Base-by-base conservation (phyloP, 2,888 invertebrate species). In the Pterostichus niger region DNA sequence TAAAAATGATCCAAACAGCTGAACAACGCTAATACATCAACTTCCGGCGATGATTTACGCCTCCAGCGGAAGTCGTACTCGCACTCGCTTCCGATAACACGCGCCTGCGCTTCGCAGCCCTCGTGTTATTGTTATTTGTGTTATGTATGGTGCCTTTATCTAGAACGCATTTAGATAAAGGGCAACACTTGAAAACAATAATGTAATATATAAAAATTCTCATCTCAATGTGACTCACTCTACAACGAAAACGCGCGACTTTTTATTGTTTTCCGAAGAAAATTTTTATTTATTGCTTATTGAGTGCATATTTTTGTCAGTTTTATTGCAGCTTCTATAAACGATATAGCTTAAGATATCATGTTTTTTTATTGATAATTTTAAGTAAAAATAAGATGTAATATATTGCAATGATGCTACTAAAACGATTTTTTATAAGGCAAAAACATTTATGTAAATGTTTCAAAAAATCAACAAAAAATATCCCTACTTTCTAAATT, bases 71-170 rank as follows among this genome's bases (percentile, higher is more conserved):
- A 40, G 54, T 54, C 54, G 31, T 33, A 52, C 17, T 11, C 77
- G 77, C 56, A 49, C 33, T 33, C 11, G 76, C 11, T 35, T 24
- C 40, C 10, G 77, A 77, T 77, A 59, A 77, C 40, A 33, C 13
- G 71, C 46, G 17, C 77, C 7, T 54, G 76, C 77, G 44, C 56
- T 31, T 33, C 76, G 24, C 10, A 17, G 15, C 59, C 24, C 24
- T 40, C 73, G 52, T 83, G 77, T 83, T 83, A 77, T 76, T 68
- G 83, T 83, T 83, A 83, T 83, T 64, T 83, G 77, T 77, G 83
- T 83, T 68, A 83, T 83, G 83, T 83, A 83, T 83, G 83, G 64
- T 15, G 56, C 31, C 71, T 83, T 83, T 83, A 83, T 83, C 83
- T 83, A 52, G 56, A 83, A 76, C 33, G 56, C 82, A 76, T 83